These are phyloP conservation scores for Apotomis turbidana DNA, from an alignment of 2,888 invertebrate genomes.

Conservation along the genomic window DNA sequence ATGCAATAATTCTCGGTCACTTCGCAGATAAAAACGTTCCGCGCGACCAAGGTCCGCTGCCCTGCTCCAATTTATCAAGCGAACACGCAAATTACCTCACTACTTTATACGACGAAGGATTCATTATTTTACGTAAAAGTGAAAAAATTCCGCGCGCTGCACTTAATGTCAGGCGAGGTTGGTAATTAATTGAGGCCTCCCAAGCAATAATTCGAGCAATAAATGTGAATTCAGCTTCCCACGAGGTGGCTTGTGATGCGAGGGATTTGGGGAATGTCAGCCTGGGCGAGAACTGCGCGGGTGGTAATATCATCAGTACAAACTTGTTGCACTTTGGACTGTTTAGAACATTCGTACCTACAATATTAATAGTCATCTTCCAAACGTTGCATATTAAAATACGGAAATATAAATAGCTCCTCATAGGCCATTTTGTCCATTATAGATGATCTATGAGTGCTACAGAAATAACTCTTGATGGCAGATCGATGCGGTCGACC, in stretches of 20 bases:
- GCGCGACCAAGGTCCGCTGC: constrained; percentile 52
- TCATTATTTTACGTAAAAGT: constrained; percentile 63
- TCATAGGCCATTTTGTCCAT: no score
- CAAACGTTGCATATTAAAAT: no score
- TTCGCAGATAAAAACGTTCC: constrained; percentile 55
- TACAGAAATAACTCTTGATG: no score
- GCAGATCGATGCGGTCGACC: no score
- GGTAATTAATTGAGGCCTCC: constrained; percentile 71
- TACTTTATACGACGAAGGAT: constrained; percentile 47
- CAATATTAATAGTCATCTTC: no score
- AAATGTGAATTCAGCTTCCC: constrained; percentile 60
- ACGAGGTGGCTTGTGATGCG: constrained; percentile 55
- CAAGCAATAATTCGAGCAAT: constrained; percentile 65
- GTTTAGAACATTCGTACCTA: no score
- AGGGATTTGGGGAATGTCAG: constrained; percentile 58
- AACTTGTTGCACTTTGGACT: background rate
- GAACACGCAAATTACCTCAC: constrained; percentile 56
- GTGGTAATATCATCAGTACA: constrained; percentile 15
- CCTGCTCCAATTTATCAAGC: constrained; percentile 65
- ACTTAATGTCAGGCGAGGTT: constrained; percentile 62
- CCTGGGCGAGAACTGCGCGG: constrained; percentile 21
- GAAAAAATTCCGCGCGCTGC: constrained; percentile 56
- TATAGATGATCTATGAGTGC: no score
- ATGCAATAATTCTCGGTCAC: constrained; percentile 59
- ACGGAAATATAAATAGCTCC: no score